Conservation (phyloP, 2,113 vertebrate genomes). For the Danio rerio region GRCz12tu NC_133193.1:20733001-20733500, state of each 20-base stretch:
- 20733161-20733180: background rate
- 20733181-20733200: background rate
- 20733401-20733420: slow-evolving; percentile 16
- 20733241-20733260: background rate
- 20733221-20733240: slow-evolving; percentile 11
- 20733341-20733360: background rate
- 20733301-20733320: background rate
- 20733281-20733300: background rate
- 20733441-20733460: slow-evolving; percentile 20
- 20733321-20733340: background rate
- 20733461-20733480: slow-evolving; percentile 54
- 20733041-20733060: background rate
- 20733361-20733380: slow-evolving; percentile 1
- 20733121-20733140: background rate
- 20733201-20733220: background rate
- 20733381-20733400: background rate
- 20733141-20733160: background rate
- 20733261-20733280: background rate
- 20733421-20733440: slow-evolving; percentile 23
- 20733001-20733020: too few relatives aligned
- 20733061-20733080: background rate
- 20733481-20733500: slow-evolving; percentile 68
- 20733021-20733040: too few relatives aligned
- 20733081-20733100: background rate
- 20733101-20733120: background rate